Percentiles rank a stretch among this genome's conserved stretches.
These are phyloP conservation scores for Ormyrus labotus DNA, from an alignment of 2,888 invertebrate genomes.

Conservation along the genomic window DNA sequence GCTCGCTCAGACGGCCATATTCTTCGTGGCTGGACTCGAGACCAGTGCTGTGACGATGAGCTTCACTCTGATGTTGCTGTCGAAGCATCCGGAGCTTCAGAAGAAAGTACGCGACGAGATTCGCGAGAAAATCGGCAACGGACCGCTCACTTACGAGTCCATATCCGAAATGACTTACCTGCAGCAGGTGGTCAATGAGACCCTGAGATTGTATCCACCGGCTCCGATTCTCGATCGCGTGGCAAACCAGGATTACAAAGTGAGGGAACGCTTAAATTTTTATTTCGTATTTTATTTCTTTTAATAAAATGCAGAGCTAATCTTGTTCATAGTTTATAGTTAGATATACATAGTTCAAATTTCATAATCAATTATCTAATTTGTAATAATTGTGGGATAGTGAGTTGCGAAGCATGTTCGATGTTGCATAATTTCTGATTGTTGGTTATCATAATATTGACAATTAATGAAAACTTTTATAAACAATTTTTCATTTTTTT, in stretches of 20 bases:
- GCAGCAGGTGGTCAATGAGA: slow-evolving; percentile 66
- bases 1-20: slow-evolving; percentile 66
- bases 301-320: too few species aligned
- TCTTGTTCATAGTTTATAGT: too few species aligned
- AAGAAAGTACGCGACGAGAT: slow-evolving; percentile 62
- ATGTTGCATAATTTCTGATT: too few species aligned
- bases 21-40: slow-evolving; percentile 68
- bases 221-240: slow-evolving; percentile 68
- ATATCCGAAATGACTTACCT: slow-evolving; percentile 67
- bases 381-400: too few species aligned
- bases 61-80: slow-evolving; percentile 64
- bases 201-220: slow-evolving; percentile 67
- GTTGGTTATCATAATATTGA: too few species aligned
- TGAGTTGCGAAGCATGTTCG: too few species aligned
- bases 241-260: slow-evolving; percentile 64
- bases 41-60: slow-evolving; percentile 64
- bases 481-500: too few species aligned
- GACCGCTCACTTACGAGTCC: slow-evolving; percentile 64
- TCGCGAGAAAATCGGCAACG: slow-evolving; percentile 49
- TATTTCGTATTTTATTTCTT: too few species aligned
- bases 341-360: too few species aligned
- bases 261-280: slow-evolving; percentile 22
- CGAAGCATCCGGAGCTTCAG: slow-evolving; percentile 65
- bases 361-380: too few species aligned
- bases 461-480: too few species aligned